Evolutionary conservation across 2,797 vertebrate species (phyloP).

Genomic region (Discoglossus pictus): DNA sequence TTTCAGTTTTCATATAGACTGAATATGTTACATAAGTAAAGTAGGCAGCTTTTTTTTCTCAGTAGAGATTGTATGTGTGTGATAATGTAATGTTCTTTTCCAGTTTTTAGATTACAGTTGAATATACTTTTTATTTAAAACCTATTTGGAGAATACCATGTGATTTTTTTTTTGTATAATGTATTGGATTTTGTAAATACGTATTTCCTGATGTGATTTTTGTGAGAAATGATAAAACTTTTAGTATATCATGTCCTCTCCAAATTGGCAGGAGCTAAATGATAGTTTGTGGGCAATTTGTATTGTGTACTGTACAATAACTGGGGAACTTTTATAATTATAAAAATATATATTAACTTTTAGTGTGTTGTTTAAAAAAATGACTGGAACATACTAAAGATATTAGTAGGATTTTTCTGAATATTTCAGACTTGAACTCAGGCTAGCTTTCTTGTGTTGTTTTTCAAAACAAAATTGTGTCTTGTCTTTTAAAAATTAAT

Average conservation of each 20-base stretch:
- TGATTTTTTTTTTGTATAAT: conserved; percentile 91
- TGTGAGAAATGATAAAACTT: conserved; percentile 90
- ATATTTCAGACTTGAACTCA: conserved; percentile 99
- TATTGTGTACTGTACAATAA: conserved; percentile 99
- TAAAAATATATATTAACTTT: conserved; percentile 98
- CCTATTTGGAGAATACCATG: conserved; percentile 86
- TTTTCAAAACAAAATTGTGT: conserved; percentile 98
- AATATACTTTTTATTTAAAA: conserved; percentile 87
- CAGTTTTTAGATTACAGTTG: conserved; percentile 86
- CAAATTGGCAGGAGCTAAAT: conserved; percentile 91
- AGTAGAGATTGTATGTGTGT: conserved; percentile 80
- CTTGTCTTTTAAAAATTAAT: conserved; percentile 99
- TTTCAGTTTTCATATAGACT: conserved; percentile 79
- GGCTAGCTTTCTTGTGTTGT: conserved; percentile 99
- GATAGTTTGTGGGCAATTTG: conserved; percentile 97
- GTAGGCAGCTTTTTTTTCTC: conserved; percentile 77
- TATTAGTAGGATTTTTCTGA: conserved; percentile 99
- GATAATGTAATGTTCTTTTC: conserved; percentile 87
- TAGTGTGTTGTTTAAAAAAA: conserved; percentile 98
- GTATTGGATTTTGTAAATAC: conserved; percentile 97
- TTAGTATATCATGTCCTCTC: conserved; percentile 94
- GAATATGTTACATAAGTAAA: conserved; percentile 88
- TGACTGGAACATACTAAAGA: conserved; percentile 98
- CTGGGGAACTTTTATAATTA: conserved; percentile 99
- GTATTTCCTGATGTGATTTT: conserved; percentile 90